Evolutionary conservation across 2,113 vertebrate genomes (phyloP).

Genomic region (Zosterops lateralis): DNA sequence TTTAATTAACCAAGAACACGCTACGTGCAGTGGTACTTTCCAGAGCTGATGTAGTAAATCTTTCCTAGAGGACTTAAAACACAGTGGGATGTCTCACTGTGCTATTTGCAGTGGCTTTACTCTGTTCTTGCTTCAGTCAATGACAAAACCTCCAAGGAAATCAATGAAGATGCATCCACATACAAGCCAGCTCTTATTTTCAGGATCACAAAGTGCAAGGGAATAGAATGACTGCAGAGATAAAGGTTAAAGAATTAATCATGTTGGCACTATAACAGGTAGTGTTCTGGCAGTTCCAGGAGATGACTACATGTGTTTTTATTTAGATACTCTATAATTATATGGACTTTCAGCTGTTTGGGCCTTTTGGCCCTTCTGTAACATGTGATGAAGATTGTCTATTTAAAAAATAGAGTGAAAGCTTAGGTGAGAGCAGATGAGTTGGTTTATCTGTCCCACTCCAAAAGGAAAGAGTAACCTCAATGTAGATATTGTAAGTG

Average conservation of each 20-base stretch:
- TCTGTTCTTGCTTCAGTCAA: not conserved
- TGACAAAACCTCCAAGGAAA: not conserved
- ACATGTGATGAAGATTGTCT: not conserved
- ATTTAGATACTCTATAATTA: conserved; percentile 55
- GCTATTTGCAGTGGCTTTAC: not conserved
- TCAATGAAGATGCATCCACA: not conserved
- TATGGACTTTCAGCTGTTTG: conserved; percentile 22
- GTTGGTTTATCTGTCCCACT: not conserved
- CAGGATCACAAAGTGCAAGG: not conserved
- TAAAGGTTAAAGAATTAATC: not conserved
- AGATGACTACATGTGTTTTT: conserved; percentile 51
- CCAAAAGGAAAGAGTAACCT: not conserved
- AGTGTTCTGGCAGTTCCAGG: not conserved
- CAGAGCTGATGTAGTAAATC: not conserved
- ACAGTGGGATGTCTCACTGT: not conserved
- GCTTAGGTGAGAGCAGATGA: not conserved
- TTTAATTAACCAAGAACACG: not conserved
- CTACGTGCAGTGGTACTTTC: not conserved
- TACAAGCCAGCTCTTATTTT: not conserved
- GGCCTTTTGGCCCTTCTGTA: conserved; percentile 34
- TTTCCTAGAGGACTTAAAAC: not conserved
- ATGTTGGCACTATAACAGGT: conserved; percentile 6
- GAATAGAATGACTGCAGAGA: not conserved
- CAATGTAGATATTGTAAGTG: not conserved
- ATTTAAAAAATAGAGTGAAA: not conserved